Evolutionary conservation across 2,797 vertebrate species (phyloP), one percentile per base, ranked within the genome.

Genomic region (Rhinichthys osculus): DNA sequence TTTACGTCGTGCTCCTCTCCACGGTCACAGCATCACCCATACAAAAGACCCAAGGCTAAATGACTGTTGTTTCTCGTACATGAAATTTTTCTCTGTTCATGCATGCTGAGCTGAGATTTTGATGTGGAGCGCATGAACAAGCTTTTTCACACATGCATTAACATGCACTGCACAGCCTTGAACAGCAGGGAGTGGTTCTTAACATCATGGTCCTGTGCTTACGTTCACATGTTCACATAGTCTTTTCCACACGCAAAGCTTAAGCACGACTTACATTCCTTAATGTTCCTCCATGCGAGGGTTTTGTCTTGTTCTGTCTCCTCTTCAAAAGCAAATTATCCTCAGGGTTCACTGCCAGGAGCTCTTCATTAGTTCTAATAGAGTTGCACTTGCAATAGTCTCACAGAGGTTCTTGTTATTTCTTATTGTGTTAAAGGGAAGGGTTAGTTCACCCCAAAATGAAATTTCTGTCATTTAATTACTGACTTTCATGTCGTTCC

Each of bases 31-130:
- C 85, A 78, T 86, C 86, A 79, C 40, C 74, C 50, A 66, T 50
- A 82, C 81, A 85, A 66, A 85, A 72, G 83, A 84, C 81, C 66
- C 82, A 84, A 85, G 76, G 85, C 83, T 87, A 52, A 33, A 10
- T 21, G 38, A 81, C 73, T 57, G 54, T 81, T 4, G 40, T 59
- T 40, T 78, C 57, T 64, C 73, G 62, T 73, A 8, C 44, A 33
- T 47, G 4, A 52, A 17, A 16, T 66, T 17, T 69, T 78, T 82
- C 62, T 42, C 62, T 42, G 3, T 70, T 71, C 14, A 8, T 88
- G 57, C 2, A 44, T 71, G 33, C 72, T 44, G 62, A 78, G 66
- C 33, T 54, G 66, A 70, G 35, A 8, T 23, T 78, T n/a, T 67
- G 70, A 66, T 66, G 64, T 66, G 64, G 30, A 84, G 27, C 35